A percentile compares a stretch with the other conserved stretches of the same genome.
Evolutionary conservation across 2,797 vertebrate genomes (phyloP).

Genomic region (Ciconia nigra): DNA sequence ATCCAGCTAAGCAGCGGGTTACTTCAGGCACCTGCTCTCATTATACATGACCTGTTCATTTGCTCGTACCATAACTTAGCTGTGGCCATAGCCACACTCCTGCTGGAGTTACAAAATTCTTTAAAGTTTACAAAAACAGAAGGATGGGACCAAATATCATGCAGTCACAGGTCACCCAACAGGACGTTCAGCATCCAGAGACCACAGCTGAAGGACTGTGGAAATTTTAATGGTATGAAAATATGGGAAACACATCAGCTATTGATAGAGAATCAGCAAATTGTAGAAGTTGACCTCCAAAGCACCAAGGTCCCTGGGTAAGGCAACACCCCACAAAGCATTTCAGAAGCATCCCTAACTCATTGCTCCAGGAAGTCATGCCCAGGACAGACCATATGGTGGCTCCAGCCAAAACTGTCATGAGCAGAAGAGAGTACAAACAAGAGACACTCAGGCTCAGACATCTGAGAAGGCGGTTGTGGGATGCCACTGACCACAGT

Average conservation of each 20-base stretch:
- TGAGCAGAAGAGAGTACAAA: background rate
- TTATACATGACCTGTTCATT: too few species aligned
- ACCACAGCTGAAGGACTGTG: background rate
- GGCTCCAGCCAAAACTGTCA: background rate
- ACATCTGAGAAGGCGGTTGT: background rate
- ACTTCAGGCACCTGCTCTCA: background rate
- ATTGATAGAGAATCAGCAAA: background rate
- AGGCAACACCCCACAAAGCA: background rate
- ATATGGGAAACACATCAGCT: background rate
- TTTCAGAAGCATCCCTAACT: background rate
- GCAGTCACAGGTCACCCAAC: background rate
- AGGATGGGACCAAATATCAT: background rate
- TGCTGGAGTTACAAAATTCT: background rate
- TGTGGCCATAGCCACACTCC: background rate
- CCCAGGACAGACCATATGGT: background rate
- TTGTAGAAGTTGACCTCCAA: background rate
- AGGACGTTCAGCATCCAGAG: background rate
- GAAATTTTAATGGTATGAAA: background rate
- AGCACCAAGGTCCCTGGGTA: background rate
- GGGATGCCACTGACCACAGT: background rate
- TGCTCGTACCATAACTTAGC: background rate
- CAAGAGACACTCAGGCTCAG: background rate
- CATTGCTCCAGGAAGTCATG: too few species aligned
- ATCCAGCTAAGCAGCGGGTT: background rate
- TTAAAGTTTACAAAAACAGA: background rate